Base-by-base conservation (phyloP, 1,140 invertebrate genomes). In the Sycobia sp. region DNA sequence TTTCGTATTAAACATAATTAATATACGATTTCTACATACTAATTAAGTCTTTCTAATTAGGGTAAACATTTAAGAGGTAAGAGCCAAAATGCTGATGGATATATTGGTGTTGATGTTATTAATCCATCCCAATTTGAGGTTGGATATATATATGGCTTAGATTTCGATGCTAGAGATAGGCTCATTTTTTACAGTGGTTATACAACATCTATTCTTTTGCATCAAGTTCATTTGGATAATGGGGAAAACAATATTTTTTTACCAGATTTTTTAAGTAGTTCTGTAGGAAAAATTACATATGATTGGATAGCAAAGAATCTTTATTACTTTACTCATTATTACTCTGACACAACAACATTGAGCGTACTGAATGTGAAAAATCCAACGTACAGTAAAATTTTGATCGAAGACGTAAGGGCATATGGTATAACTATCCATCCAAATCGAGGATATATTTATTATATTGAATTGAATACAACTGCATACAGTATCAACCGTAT, bases 241-340 rank as follows among this genome's bases (percentile, higher is more conserved):
- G 29, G 25, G 1, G 1, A 18, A 1, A 4, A 38, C 3, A 49
- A 0, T 11, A 4, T 10, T 10, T 20, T 62, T 2, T 0, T 14
- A 18, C 60, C 60, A 1, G 44, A 62, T 25, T 11, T 62, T 1
- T n/a, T 55, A 0, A 62, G 51, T 10, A 38, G 32, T 11, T 13
- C 36, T 27, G 43, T 56, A 1, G 13, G 41, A 0, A 7, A n/a
- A 0, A 29, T 55, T 0, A 43, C 51, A 9, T 62, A 29, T 7
- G 60, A 55, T 14, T 62, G 60, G 60, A n/a, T n/a, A 10, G 29
- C 51, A 0, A 47, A 41, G 23, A 62, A 62, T 13, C 43, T 62
- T 1, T 62, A 62, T 7, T 62, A 62, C 14, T 55, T 55, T 13
- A 49, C 43, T 3, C 49, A 47, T 34, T 55, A 62, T 10, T 55